phyloP scores from a whole-genome alignment of 2,888 invertebrate genomes.

The Gnatocerus cornutus region DNA sequence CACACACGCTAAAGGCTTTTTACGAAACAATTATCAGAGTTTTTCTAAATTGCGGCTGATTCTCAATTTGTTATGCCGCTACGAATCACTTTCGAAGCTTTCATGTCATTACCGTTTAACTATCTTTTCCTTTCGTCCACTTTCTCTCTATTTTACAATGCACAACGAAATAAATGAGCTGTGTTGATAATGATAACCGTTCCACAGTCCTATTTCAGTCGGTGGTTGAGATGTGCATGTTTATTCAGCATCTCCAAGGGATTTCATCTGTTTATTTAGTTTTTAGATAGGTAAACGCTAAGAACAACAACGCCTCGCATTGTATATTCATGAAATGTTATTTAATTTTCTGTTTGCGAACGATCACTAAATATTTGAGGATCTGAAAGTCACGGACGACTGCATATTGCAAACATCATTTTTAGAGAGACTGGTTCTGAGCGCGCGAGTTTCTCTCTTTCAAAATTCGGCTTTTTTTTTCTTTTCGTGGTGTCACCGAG shows the following conservation, averaged over 20 bases:
- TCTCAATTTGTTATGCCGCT: too few species aligned
- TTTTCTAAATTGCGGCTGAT: too few species aligned
- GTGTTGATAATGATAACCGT: too few species aligned
- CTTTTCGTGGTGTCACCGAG: constrained; percentile 25
- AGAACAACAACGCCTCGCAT: constrained; percentile 46
- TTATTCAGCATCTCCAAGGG: constrained; percentile 21
- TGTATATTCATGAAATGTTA: constrained; percentile 50
- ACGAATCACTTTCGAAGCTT: too few species aligned
- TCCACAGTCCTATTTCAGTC: too few species aligned
- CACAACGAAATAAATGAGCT: too few species aligned
- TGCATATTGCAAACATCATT: constrained; percentile 62
- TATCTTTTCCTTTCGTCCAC: too few species aligned
- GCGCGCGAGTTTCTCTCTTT: constrained; percentile 50
- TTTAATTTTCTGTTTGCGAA: constrained; percentile 53
- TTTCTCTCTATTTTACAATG: too few species aligned
- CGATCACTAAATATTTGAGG: constrained; percentile 65
- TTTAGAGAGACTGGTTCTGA: constrained; percentile 58
- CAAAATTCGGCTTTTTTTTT: constrained; percentile 34
- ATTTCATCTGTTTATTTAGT: constrained; percentile 51
- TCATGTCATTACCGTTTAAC: too few species aligned
- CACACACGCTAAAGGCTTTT: too few species aligned
- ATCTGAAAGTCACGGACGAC: constrained; percentile 65
- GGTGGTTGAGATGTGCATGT: background rate
- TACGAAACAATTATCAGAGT: too few species aligned
- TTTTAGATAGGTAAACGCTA: constrained; percentile 47